These are phyloP conservation scores for Athalia rosae DNA, from an alignment of 2,888 invertebrate species.

Conservation along the genomic window DNA sequence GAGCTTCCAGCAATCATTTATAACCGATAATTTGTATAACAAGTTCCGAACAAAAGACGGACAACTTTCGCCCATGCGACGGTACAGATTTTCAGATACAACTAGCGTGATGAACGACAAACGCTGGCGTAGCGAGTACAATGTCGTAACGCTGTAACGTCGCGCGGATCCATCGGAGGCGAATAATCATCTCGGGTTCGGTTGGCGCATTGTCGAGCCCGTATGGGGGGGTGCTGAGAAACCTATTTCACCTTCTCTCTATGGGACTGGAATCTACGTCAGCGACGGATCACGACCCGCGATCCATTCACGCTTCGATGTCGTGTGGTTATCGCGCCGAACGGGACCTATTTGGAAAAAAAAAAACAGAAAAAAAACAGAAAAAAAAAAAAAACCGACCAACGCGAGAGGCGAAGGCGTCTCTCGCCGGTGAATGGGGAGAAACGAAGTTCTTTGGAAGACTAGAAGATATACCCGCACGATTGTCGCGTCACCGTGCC, in stretches of 20 bases:
- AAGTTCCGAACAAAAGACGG: constrained; percentile 55
- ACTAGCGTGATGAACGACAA: constrained; percentile 9
- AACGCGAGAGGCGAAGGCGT: not conserved
- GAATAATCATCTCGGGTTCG: constrained; percentile 48
- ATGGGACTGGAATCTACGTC: constrained; percentile 53
- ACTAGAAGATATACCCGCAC: no score
- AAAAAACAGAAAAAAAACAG: no score
- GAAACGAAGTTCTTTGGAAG: not conserved
- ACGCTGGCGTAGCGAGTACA: not conserved
- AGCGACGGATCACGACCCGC: constrained; percentile 38
- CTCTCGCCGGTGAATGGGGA: constrained; percentile 32
- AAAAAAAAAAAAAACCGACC: constrained; percentile 3
- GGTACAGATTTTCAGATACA: constrained; percentile 28
- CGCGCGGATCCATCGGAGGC: constrained; percentile 6
- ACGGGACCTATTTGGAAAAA: constrained; percentile 37
- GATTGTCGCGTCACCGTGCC: no score
- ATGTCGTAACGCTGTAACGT: constrained; percentile 14
- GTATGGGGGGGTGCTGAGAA: constrained; percentile 18
- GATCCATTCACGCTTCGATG: constrained; percentile 31
- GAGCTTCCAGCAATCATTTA: constrained; percentile 61
- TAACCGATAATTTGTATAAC: constrained; percentile 62
- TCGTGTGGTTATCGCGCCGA: constrained; percentile 37
- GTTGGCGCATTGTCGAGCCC: constrained; percentile 55
- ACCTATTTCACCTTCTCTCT: constrained; percentile 60
- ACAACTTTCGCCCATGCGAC: constrained; percentile 30